phyloP scores from a whole-genome alignment of 2,888 invertebrate species.

The Lottia scabra region DNA sequence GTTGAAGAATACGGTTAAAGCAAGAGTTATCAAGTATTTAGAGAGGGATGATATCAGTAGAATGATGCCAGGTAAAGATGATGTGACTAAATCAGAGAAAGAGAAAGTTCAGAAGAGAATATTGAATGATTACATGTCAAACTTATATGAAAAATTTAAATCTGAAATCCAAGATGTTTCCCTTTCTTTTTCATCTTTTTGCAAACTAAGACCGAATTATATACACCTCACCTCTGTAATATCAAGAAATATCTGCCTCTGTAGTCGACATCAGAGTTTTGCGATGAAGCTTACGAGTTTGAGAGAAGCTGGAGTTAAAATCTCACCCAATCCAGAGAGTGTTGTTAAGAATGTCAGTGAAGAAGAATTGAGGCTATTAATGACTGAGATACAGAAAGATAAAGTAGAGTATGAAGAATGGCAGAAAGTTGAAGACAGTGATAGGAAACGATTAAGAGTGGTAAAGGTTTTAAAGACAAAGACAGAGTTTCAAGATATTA shows the following conservation, averaged over 20 bases:
- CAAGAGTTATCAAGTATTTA: not conserved
- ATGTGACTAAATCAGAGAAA: slow-evolving; percentile 11
- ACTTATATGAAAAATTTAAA: slow-evolving; percentile 23
- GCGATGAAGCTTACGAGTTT: slow-evolving; percentile 1
- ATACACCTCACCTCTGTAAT: slow-evolving; percentile 8
- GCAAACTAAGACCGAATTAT: not conserved
- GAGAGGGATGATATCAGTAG: slow-evolving; percentile 22
- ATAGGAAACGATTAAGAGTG: slow-evolving; percentile 30
- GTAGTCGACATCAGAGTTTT: slow-evolving; percentile 9
- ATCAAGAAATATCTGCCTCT: slow-evolving; percentile 10
- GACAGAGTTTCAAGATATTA: slow-evolving; percentile 19
- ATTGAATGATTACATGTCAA: slow-evolving; percentile 22
- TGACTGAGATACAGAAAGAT: slow-evolving; percentile 5
- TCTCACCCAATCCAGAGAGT: slow-evolving; percentile 6
- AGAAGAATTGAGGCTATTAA: slow-evolving; percentile 14
- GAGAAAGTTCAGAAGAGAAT: slow-evolving; percentile 17
- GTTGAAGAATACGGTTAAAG: not conserved
- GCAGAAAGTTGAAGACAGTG: slow-evolving; percentile 25
- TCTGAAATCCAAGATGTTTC: slow-evolving; percentile 12
- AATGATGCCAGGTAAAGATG: slow-evolving; percentile 23
- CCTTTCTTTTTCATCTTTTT: slow-evolving; percentile 11
- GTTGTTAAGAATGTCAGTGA: slow-evolving; percentile 5
- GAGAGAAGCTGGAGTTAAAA: not conserved
- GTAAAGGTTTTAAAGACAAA: slow-evolving; percentile 11
- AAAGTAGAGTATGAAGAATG: slow-evolving; percentile 24